phyloP scores from a whole-genome alignment of 2,797 vertebrate species.

The Sebastes dallii region DNA sequence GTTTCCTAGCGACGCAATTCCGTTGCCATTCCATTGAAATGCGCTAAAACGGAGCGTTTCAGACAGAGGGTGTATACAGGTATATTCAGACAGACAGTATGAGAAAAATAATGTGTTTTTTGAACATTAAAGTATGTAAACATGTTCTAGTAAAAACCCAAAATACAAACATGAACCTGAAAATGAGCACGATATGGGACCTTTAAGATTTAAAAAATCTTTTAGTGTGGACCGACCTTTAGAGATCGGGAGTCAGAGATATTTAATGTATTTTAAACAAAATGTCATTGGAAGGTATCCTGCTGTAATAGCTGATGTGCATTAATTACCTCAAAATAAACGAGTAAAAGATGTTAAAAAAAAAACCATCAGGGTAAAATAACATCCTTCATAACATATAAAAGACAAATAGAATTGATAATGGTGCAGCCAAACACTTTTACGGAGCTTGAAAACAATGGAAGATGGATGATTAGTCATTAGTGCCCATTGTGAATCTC shows the following conservation, averaged over 20 bases:
- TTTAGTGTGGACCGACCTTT: too few species aligned
- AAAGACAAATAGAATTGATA: constrained; percentile 49
- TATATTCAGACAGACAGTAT: too few species aligned
- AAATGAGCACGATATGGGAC: too few species aligned
- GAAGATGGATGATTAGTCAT: constrained; percentile 70
- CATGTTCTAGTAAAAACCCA: too few species aligned
- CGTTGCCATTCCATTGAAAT: too few species aligned
- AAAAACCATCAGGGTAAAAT: constrained; percentile 32
- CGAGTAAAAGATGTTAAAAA: neutral
- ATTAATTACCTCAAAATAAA: constrained; percentile 32
- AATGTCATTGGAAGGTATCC: neutral
- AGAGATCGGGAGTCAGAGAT: neutral
- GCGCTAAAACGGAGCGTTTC: too few species aligned
- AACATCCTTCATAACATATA: constrained; percentile 28
- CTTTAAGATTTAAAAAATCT: too few species aligned
- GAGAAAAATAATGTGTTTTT: too few species aligned
- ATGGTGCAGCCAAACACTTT: constrained; percentile 45
- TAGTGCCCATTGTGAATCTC: constrained; percentile 67
- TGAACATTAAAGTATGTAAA: too few species aligned
- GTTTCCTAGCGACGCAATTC: too few species aligned
- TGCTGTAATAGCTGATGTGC: neutral
- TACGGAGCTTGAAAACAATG: constrained; percentile 59
- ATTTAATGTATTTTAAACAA: neutral
- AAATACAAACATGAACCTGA: too few species aligned
- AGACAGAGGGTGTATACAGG: too few species aligned